Evolutionary conservation across 1,140 invertebrate species (phyloP).

Genomic region (Eriocheir sinensis): DNA sequence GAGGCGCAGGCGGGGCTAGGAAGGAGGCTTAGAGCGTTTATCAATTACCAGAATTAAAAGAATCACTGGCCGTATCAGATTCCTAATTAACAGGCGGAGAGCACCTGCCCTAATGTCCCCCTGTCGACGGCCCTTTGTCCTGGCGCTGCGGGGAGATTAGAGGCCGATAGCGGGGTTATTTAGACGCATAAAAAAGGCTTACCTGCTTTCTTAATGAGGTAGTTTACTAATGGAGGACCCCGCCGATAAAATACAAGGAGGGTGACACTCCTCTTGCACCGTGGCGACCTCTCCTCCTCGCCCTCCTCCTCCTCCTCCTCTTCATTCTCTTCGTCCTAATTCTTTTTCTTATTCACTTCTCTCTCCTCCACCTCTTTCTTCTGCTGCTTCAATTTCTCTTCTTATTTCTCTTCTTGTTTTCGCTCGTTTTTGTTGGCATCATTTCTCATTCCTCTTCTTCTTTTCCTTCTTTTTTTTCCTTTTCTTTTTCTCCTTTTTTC

Average conservation of each 20-base stretch:
- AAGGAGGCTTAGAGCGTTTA: conserved; percentile 49
- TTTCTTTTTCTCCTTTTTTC: neutral
- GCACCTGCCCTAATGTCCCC: conserved; percentile 71
- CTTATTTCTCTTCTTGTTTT: neutral
- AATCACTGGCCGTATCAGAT: conserved; percentile 70
- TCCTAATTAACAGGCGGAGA: conserved; percentile 74
- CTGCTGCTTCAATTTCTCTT: neutral
- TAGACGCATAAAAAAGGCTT: conserved; percentile 54
- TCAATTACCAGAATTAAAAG: conserved; percentile 75
- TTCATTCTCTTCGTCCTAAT: neutral
- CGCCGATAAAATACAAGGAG: conserved; percentile 51
- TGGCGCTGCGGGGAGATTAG: conserved; percentile 71
- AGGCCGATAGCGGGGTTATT: conserved; percentile 70
- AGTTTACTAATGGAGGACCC: conserved; percentile 69
- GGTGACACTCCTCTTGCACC: conserved; percentile 42
- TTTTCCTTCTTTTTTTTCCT: neutral
- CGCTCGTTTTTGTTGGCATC: neutral
- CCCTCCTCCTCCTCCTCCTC: neutral
- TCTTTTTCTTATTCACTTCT: neutral
- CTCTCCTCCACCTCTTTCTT: neutral
- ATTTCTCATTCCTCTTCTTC: neutral
- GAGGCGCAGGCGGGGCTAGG: no score
- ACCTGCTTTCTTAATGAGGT: conserved; percentile 70
- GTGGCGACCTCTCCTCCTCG: neutral
- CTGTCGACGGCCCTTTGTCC: conserved; percentile 72